Conservation (phyloP, 2,888 invertebrate genomes). For the Silvanus unidentatus region DNA sequence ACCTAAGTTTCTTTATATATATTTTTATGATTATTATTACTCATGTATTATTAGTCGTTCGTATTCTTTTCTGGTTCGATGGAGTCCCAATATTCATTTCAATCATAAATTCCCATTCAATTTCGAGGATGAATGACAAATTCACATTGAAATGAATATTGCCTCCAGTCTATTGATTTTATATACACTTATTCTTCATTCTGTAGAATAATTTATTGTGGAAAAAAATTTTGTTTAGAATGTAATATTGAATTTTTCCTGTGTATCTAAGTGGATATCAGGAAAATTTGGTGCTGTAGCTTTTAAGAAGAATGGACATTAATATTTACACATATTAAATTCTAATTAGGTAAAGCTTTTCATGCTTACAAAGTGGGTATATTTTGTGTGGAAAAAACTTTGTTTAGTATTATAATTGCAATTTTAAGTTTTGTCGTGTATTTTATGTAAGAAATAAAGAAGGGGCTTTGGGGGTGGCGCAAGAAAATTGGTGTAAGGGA, state of each 20-base stretch:
- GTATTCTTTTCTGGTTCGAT: slow-evolving; percentile 40
- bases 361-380: slow-evolving; percentile 25
- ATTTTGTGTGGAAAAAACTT: slow-evolving; percentile 30
- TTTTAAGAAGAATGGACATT: slow-evolving; percentile 11
- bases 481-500: neutral
- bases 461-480: slow-evolving; percentile 9
- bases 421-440: slow-evolving; percentile 34
- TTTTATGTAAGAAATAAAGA: slow-evolving; percentile 10
- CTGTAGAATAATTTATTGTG: slow-evolving; percentile 22
- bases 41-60: slow-evolving; percentile 37
- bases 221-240: no score
- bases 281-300: no score
- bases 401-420: slow-evolving; percentile 35
- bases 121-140: slow-evolving; percentile 48
- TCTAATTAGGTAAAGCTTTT: slow-evolving; percentile 23
- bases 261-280: no score
- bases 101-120: slow-evolving; percentile 47
- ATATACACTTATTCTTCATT: slow-evolving; percentile 34
- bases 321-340: slow-evolving; percentile 30
- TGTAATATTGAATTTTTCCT: no score
- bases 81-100: slow-evolving; percentile 42
- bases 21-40: slow-evolving; percentile 17
- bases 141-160: slow-evolving; percentile 49
- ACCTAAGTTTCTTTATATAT: slow-evolving; percentile 18
- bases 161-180: slow-evolving; percentile 43